Evolutionary conservation across 92 coral and sea anemone species (phyloP).

Genomic region (Zoanthus sociatus): DNA sequence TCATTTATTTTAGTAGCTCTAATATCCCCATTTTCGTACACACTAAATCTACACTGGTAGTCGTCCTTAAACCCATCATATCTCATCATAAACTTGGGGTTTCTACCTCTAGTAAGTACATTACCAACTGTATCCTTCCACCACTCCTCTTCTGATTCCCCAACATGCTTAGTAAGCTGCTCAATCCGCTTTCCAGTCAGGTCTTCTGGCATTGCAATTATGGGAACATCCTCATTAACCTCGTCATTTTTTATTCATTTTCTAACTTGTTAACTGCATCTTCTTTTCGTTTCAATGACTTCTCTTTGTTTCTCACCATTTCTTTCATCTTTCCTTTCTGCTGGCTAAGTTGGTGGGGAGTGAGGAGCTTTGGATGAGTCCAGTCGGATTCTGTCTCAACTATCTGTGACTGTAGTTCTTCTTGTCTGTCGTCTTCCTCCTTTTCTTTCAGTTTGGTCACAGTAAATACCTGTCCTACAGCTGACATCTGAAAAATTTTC

Average conservation of each 20-base stretch:
- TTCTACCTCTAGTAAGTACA: conserved; percentile 3
- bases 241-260: background rate
- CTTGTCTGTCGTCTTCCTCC: background rate
- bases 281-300: conserved; percentile 16
- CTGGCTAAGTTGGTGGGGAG: background rate
- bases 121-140: conserved; percentile 20
- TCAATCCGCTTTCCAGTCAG: background rate
- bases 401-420: background rate
- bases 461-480: conserved; percentile 3
- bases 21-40: background rate
- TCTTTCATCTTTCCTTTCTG: conserved; percentile 14
- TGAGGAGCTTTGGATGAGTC: conserved; percentile 8
- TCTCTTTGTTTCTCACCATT: conserved; percentile 11
- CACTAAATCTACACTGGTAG: conserved; percentile 13
- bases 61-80: conserved; percentile 16
- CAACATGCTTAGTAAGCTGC: too few relatives aligned
- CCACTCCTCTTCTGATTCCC: conserved; percentile 29
- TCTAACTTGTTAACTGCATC: background rate
- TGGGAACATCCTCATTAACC: background rate
- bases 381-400: background rate
- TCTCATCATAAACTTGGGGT: background rate
- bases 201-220: background rate
- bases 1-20: background rate
- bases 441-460: background rate
- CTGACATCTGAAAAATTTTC: conserved; percentile 26